Evolutionary conservation across 1,140 invertebrate genomes (phyloP).

Genomic region (Drosophila kepulauana): DNA sequence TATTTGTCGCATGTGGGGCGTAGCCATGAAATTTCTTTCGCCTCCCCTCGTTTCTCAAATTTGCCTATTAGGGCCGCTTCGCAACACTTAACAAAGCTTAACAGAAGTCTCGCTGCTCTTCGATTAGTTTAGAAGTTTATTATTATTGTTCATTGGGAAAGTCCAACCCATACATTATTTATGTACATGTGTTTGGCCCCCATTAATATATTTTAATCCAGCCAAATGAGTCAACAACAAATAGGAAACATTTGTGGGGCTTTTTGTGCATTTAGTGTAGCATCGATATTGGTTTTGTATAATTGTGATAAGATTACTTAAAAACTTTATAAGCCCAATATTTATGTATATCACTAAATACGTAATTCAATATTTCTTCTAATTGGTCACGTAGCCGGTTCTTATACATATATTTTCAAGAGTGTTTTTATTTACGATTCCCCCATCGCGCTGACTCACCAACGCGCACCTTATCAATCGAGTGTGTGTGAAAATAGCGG

Average conservation of each 20-base stretch:
- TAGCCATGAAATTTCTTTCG: constrained; percentile 45
- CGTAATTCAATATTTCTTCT: constrained; percentile 25
- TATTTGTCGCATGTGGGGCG: constrained; percentile 52
- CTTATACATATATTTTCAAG: not conserved
- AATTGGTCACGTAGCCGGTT: constrained; percentile 70
- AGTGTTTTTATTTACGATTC: constrained; percentile 5
- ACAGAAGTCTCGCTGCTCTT: not conserved
- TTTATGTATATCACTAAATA: constrained; percentile 42
- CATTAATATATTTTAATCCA: not conserved
- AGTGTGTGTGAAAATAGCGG: constrained; percentile 1
- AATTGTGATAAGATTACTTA: constrained; percentile 47
- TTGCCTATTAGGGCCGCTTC: constrained; percentile 31
- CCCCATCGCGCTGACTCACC: constrained; percentile 19
- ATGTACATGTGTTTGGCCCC: not conserved
- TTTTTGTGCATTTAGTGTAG: constrained; percentile 23
- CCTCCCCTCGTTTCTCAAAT: not conserved
- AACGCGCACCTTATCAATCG: constrained; percentile 23
- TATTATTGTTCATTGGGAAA: not conserved
- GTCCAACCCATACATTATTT: not conserved
- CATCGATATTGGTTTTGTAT: constrained; percentile 39
- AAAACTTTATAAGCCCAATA: constrained; percentile 25
- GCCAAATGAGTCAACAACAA: constrained; percentile 43
- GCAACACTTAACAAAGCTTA: constrained; percentile 31
- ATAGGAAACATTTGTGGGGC: constrained; percentile 17
- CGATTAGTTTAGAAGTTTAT: not conserved